These are phyloP conservation scores for Aleiodes alternator DNA, from an alignment of 2,888 invertebrate genomes.

Conservation along the genomic window DNA sequence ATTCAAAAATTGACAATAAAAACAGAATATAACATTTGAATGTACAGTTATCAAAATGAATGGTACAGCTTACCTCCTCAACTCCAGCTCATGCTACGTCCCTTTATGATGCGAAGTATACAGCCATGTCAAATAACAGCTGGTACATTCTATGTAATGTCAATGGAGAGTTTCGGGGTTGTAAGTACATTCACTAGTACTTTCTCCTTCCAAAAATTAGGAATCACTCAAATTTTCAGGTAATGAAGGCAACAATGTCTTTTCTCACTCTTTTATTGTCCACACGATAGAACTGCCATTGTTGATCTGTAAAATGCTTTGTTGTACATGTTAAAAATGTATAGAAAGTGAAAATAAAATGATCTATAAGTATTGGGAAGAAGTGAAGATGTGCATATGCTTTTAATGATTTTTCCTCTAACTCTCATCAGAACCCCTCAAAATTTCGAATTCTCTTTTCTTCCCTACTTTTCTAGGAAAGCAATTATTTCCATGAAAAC, in stretches of 20 bases:
- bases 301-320: neutral
- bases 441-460: too few species aligned
- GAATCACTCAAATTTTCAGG: constrained; percentile 32
- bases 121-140: constrained; percentile 25
- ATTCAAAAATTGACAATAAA: neutral
- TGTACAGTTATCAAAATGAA: constrained; percentile 48
- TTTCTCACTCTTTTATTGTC: constrained; percentile 55
- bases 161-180: constrained; percentile 50
- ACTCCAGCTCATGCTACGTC: constrained; percentile 43
- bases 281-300: constrained; percentile 40
- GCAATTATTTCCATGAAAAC: too few species aligned
- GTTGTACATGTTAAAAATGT: too few species aligned
- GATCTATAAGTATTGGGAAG: too few species aligned
- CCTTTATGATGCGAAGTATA: constrained; percentile 41
- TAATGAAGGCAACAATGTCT: constrained; percentile 52
- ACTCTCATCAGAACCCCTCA: too few species aligned
- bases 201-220: neutral
- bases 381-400: too few species aligned
- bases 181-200: constrained; percentile 23
- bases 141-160: constrained; percentile 42
- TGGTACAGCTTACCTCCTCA: constrained; percentile 50
- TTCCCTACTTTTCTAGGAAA: too few species aligned
- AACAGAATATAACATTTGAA: neutral
- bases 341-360: too few species aligned
- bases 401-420: too few species aligned